A percentile compares a stretch with the other conserved stretches of the same genome.
These are phyloP conservation scores for Ditylenchus dipsaci DNA, from an alignment of 1,140 invertebrate genomes.

Conservation along the genomic window DNA sequence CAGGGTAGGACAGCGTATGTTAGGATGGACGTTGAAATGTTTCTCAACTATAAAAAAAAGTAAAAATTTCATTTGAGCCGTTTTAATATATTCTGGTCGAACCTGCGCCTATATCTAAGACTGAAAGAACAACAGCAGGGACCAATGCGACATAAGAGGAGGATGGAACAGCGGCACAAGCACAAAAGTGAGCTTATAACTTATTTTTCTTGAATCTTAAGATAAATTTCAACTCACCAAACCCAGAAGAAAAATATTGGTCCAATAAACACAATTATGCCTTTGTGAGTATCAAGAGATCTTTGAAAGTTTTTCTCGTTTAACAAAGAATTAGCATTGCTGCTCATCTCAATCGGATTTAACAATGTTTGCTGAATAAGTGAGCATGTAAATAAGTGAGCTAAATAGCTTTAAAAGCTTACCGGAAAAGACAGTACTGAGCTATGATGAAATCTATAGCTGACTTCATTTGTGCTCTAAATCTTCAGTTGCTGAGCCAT, in stretches of 20 bases:
- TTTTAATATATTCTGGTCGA: too few species aligned
- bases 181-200: too few species aligned
- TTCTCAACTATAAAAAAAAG: too few species aligned
- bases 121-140: too few species aligned
- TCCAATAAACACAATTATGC: not conserved
- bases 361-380: slow-evolving; percentile 8
- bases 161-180: too few species aligned
- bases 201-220: too few species aligned
- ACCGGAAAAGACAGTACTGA: slow-evolving; percentile 12
- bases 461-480: not conserved
- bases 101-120: too few species aligned
- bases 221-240: not conserved
- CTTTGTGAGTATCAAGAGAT: not conserved
- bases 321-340: not conserved
- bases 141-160: too few species aligned
- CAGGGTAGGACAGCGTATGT: too few species aligned
- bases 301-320: not conserved
- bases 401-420: not conserved
- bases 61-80: too few species aligned
- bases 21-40: too few species aligned
- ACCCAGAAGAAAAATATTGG: not conserved
- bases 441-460: not conserved
- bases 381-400: too few species aligned
- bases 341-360: slow-evolving; percentile 5
- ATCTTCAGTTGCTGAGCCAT: not conserved